Percentiles rank a stretch among this genome's conserved stretches.
phyloP scores from a whole-genome alignment of 1,140 invertebrate species.

The Drosophila orena region DNA sequence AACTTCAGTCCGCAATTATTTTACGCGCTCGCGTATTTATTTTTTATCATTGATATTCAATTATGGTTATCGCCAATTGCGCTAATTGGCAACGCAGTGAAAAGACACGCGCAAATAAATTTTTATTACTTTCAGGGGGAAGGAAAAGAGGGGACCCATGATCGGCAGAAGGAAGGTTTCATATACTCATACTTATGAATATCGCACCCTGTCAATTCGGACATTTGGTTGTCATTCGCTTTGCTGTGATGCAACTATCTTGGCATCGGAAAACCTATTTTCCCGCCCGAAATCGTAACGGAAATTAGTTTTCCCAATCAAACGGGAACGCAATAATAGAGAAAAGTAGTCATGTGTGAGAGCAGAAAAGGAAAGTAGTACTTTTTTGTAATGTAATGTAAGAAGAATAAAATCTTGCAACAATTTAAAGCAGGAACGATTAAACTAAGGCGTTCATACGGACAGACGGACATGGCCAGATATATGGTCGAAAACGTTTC shows the following conservation, averaged over 20 bases:
- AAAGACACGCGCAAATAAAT: constrained; percentile 59
- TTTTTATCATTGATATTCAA: constrained; percentile 73
- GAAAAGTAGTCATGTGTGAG: constrained; percentile 2
- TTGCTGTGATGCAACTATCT: constrained; percentile 14
- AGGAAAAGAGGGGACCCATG: neutral
- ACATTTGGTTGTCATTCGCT: constrained; percentile 42
- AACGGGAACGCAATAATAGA: constrained; percentile 9
- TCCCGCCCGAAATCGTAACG: constrained; percentile 8
- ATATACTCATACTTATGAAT: neutral
- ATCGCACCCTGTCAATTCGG: neutral
- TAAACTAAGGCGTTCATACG: too few species aligned
- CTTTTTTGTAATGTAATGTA: too few species aligned
- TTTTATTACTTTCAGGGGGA: constrained; percentile 30
- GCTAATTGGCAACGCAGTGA: constrained; percentile 58
- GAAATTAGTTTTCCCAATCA: constrained; percentile 59
- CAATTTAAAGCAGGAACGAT: too few species aligned
- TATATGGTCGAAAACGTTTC: too few species aligned
- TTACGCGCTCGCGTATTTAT: constrained; percentile 29
- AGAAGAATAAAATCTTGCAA: neutral
- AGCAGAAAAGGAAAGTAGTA: neutral
- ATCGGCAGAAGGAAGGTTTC: neutral
- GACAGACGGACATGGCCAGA: too few species aligned
- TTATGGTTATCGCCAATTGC: constrained; percentile 68
- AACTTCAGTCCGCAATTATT: constrained; percentile 18
- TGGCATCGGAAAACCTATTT: constrained; percentile 14